Percentiles rank a stretch among this genome's conserved stretches.
Conservation (phyloP, 2,888 invertebrate species). For the Drosophila testacea region DNA sequence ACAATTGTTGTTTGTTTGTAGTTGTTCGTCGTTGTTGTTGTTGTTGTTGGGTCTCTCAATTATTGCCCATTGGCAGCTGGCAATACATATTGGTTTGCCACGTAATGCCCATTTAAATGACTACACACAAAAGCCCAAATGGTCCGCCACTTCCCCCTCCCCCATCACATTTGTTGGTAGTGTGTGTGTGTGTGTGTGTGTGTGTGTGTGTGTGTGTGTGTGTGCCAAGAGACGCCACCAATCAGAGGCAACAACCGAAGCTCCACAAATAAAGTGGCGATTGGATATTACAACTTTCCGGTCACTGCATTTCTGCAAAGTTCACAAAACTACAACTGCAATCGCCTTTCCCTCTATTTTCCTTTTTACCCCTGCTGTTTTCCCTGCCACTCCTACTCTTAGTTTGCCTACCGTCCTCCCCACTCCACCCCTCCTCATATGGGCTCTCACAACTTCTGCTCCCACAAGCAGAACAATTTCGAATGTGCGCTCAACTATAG, state of each 20-base stretch:
- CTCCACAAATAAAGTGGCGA: slow-evolving; percentile 75
- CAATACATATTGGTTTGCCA: slow-evolving; percentile 63
- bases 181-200: not conserved
- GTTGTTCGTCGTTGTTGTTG: not conserved
- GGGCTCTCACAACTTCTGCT: slow-evolving; percentile 57
- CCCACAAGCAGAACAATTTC: slow-evolving; percentile 77
- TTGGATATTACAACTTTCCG: slow-evolving; percentile 80
- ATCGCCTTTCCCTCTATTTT: not conserved
- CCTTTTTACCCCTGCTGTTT: too few species aligned
- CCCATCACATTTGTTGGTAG: too few species aligned
- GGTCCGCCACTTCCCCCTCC: too few species aligned
- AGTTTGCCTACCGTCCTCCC: not conserved
- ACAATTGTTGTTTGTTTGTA: not conserved
- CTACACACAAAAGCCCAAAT: slow-evolving; percentile 31
- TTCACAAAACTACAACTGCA: slow-evolving; percentile 67
- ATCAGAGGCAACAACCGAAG: slow-evolving; percentile 37
- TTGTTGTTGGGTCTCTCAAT: slow-evolving; percentile 30
- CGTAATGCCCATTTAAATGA: slow-evolving; percentile 74
- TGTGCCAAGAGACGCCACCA: slow-evolving; percentile 21
- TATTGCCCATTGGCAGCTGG: slow-evolving; percentile 60
- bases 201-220: not conserved
- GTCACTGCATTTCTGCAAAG: slow-evolving; percentile 79
- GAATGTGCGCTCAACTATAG: slow-evolving; percentile 77
- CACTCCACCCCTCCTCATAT: not conserved
- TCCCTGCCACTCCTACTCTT: not conserved